A percentile compares a stretch with the other conserved stretches of the same genome.
Conservation (phyloP, 2,113 vertebrate species). For the Gorsachius goisagi region DNA sequence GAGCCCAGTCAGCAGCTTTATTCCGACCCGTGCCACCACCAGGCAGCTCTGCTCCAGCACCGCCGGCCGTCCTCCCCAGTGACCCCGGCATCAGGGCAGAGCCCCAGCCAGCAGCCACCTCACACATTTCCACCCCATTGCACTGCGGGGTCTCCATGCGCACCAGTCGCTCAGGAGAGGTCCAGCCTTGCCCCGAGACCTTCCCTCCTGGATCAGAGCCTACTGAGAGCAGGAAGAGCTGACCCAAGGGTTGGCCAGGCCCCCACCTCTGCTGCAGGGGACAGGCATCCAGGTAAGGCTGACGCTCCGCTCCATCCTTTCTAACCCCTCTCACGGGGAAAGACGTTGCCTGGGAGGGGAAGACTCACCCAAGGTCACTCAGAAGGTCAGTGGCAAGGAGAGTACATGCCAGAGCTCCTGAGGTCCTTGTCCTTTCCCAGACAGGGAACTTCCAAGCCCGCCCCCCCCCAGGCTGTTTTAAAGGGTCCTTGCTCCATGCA, state of each 20-base stretch:
- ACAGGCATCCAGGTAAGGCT: neutral
- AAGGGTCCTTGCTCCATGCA: neutral
- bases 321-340: neutral
- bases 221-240: neutral
- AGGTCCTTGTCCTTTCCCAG: neutral
- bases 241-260: neutral
- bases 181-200: neutral
- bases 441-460: neutral
- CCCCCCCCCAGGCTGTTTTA: neutral
- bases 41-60: neutral
- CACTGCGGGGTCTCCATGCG: accelerated
- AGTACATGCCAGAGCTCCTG: neutral
- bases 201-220: neutral
- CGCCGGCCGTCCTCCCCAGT: neutral
- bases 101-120: neutral
- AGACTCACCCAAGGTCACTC: constrained; percentile 17
- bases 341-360: neutral
- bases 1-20: neutral
- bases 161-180: neutral
- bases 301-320: neutral
- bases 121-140: accelerated
- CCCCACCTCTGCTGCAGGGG: neutral
- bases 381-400: constrained; percentile 5
- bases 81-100: neutral
- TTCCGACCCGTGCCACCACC: neutral